Evolutionary conservation across 2,888 invertebrate species (phyloP), one percentile per base, ranked within the genome.

Genomic region (Callyntrura sp.): DNA sequence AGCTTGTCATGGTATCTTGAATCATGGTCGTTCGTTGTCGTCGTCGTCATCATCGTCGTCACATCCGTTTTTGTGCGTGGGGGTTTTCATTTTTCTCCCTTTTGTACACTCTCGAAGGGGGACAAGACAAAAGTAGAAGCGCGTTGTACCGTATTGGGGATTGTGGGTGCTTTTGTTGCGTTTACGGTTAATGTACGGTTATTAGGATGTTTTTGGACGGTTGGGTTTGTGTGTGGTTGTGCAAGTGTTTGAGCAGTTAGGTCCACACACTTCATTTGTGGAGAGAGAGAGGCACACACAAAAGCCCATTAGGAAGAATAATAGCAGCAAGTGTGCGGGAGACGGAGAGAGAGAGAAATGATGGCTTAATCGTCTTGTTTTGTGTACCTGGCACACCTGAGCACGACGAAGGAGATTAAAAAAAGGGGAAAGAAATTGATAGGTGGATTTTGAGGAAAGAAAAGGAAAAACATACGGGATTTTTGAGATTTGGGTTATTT

Each of bases 381-480:
- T 20, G 51, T 60, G 88, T 88, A 57, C 83, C 88, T 73, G 88
- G 88, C 88, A 88, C 88, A 88, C 88, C 83, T 88, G 88, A 88
- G 88, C 45, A 60, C 79, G 25, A 28, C 55, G 9, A 28, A 28
- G 14, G 28, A 12, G 23, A 8, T 68, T 8, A 70, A 70, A 28
- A 43, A n/a, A 6, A 12, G 28, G 3, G 14, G 76, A 48, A 76
- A 76, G 48, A 28, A 81, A 35, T 20, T 81, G 60, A 60, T 81
- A 4, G 20, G 25, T n/a, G n/a, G n/a, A n/a, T n/a, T 28, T 28
- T 70, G 9, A 14, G 12, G n/a, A n/a, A n/a, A n/a, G n/a, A n/a
- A n/a, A n/a, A n/a, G n/a, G n/a, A n/a, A n/a, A n/a, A 35, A 51
- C n/a, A 23, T 17, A 70, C 45, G 28, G 28, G 23, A 76, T 76